These are phyloP conservation scores for Tauraco erythrolophus DNA, from an alignment of 2,113 vertebrate genomes.

Conservation along the genomic window DNA sequence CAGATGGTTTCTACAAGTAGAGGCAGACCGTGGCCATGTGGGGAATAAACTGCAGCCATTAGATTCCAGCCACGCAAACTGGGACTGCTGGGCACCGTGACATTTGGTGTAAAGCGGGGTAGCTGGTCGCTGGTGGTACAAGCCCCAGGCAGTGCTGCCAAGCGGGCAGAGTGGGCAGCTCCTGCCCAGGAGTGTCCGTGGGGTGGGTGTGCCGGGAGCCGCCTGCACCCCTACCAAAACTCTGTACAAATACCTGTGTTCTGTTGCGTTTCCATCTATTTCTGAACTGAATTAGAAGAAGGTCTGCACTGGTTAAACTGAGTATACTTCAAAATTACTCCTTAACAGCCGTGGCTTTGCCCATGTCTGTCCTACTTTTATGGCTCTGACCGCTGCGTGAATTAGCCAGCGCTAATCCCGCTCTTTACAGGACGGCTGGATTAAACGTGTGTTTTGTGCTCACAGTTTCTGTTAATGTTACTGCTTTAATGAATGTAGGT, in stretches of 20 bases:
- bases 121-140: not conserved
- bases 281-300: not conserved
- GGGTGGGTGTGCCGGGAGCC: not conserved
- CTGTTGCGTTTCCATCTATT: not conserved
- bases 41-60: conserved; percentile 45
- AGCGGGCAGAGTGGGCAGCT: not conserved
- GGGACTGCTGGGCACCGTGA: not conserved
- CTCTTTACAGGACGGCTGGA: not conserved
- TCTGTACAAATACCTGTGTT: fast-evolving
- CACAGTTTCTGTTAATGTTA: not conserved
- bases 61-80: not conserved
- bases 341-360: not conserved
- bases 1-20: conserved; percentile 16
- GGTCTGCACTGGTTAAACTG: not conserved
- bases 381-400: not conserved
- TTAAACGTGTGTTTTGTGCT: not conserved
- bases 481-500: not conserved
- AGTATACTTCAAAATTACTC: not conserved
- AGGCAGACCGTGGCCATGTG: not conserved
- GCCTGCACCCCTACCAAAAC: not conserved
- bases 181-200: not conserved
- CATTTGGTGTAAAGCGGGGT: not conserved
- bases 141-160: not conserved
- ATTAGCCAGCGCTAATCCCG: not conserved
- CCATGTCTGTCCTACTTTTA: not conserved